Conservation (phyloP, 2,113 vertebrate genomes). For the Andinoacara biseriatus region DNA sequence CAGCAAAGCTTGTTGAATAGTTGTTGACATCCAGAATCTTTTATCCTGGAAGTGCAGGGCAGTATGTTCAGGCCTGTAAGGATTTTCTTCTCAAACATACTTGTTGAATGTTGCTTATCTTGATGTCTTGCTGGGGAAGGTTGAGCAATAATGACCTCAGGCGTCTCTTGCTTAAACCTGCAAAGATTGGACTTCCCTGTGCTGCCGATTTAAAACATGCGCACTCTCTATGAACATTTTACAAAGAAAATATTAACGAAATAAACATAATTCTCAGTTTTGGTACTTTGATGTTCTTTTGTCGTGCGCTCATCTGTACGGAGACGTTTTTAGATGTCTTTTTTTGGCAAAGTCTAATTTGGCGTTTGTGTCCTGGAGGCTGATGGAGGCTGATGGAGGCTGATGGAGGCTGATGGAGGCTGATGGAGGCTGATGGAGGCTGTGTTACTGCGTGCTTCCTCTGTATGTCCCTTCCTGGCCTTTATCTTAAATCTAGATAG, state of each 20-base stretch:
- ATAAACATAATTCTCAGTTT: not conserved
- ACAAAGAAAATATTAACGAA: not conserved
- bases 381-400: not conserved
- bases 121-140: not conserved
- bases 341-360: not conserved
- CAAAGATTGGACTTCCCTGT: not conserved
- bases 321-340: not conserved
- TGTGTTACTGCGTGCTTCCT: not conserved
- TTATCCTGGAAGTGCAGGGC: too few species aligned
- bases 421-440: not conserved
- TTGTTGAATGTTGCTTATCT: not conserved
- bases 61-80: too few species aligned
- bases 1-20: not conserved
- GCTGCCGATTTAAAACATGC: not conserved
- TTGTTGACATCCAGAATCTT: not conserved
- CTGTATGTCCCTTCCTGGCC: fast-evolving
- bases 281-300: not conserved
- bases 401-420: not conserved
- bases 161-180: not conserved
- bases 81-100: not conserved
- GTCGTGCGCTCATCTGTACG: too few species aligned
- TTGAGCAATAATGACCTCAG: not conserved
- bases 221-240: not conserved
- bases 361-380: not conserved
- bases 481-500: not conserved